Evolutionary conservation across 2,113 vertebrate species (phyloP), one percentile per base, ranked within the genome.

Genomic region (Maccullochella peelii): DNA sequence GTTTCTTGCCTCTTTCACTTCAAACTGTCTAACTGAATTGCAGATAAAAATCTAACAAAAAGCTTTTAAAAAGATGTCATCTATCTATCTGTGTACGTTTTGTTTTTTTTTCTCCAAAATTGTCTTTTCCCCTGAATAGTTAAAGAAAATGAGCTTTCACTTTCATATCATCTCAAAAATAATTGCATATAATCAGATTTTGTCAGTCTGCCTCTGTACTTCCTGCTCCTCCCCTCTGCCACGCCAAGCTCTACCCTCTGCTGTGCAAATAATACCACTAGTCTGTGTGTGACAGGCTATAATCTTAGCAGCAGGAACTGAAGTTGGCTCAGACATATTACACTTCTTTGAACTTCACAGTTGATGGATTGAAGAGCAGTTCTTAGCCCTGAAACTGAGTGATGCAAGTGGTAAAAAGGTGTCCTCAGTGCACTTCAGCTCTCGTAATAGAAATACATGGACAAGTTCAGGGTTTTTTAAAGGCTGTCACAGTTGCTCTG

Each of bases 181-280:
- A 91, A 92, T 89, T 84, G 76, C 80, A 84, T 87, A 27, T 86
- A 86, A 86, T 92, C 80, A 83, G 66, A 68, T 73, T 88, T 70
- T 89, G 80, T 85, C 89, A 79, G 73, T 73, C 72, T 82, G 67
- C 49, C 77, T 70, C 33, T 54, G 50, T 36, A 84, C 76, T 81
- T 91, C 82, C 89, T 85, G 81, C 63, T 77, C 91, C 87, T 86
- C 82, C 89, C 79, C 55, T 82, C 70, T 78, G 78, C 79, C 86
- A 73, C 33, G 61, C 73, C 58, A 66, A 79, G 86, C 65, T 80
- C 42, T 77, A 84, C 85, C 85, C 90, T 80, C 90, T 67, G 86
- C 91, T 91, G 91, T 86, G 91, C 86, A 92, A 92, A 92, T 93
- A 92, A 92, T 82, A 91, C 90, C 58, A 66, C 68, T 52, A 63